phyloP scores from a whole-genome alignment of 1,140 invertebrate genomes.

The Caenorhabditis briggsae region DNA sequence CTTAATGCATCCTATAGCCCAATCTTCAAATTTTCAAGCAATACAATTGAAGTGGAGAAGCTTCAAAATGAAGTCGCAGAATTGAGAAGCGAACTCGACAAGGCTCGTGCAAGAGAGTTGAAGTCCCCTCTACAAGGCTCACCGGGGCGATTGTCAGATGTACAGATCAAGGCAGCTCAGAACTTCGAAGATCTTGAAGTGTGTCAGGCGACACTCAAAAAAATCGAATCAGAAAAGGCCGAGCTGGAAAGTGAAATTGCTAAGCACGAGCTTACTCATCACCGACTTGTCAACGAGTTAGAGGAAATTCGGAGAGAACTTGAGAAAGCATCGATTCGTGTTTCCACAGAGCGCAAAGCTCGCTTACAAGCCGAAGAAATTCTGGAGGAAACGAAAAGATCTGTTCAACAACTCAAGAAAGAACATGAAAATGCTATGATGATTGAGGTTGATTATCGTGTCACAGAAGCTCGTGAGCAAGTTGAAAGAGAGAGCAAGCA shows the following conservation, averaged over 20 bases:
- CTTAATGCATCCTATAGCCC: conserved; percentile 30
- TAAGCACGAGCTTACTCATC: neutral
- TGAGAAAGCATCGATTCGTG: neutral
- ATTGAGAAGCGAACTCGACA: neutral
- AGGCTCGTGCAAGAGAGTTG: neutral
- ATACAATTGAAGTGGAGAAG: neutral
- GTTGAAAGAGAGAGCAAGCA: neutral
- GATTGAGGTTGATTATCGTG: neutral
- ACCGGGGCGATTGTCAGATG: neutral
- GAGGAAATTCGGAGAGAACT: neutral
- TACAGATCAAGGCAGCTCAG: conserved; percentile 1
- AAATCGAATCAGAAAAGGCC: neutral
- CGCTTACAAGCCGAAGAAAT: neutral
- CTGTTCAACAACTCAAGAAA: neutral
- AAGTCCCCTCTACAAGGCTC: neutral
- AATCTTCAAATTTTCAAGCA: neutral
- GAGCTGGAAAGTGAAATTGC: neutral
- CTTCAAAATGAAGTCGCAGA: neutral
- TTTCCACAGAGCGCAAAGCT: neutral
- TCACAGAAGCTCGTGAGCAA: neutral
- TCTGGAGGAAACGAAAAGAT: neutral
- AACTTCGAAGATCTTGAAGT: conserved; percentile 41
- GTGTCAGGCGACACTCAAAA: neutral
- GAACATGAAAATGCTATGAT: neutral
- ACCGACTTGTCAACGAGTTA: neutral